phyloP scores from a whole-genome alignment of 2,797 vertebrate species.

The Acridotheres tristis region DNA sequence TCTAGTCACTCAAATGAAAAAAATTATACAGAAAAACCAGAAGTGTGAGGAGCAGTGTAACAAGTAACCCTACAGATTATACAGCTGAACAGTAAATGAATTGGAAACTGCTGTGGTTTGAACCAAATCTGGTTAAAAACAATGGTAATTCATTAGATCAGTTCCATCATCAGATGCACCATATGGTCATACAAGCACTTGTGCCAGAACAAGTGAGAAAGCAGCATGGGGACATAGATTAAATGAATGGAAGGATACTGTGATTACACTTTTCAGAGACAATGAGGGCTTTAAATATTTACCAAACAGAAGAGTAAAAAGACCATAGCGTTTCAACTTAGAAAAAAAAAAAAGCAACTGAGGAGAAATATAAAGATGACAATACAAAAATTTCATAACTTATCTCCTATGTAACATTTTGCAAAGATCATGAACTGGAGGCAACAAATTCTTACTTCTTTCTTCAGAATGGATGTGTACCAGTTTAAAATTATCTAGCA shows the following conservation, averaged over 20 bases:
- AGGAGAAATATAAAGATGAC: not conserved
- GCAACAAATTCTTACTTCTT: not conserved
- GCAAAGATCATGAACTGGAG: not conserved
- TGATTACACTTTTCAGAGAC: not conserved
- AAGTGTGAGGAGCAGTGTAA: not conserved
- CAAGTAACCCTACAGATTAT: not conserved
- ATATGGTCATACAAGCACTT: not conserved
- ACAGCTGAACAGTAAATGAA: not conserved
- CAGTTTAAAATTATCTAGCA: not conserved
- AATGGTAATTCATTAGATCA: not conserved
- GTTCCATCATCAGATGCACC: not conserved
- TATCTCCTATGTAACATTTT: not conserved
- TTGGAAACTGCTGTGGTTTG: not conserved
- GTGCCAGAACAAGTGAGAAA: not conserved
- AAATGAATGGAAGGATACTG: not conserved
- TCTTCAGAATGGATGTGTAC: not conserved
- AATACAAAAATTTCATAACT: not conserved
- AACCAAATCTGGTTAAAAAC: not conserved
- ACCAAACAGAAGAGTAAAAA: not conserved
- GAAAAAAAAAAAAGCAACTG: not conserved
- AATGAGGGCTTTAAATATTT: not conserved
- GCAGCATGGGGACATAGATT: not conserved
- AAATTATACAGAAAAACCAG: rapidly evolving
- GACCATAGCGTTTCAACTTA: not conserved
- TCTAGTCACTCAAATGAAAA: not conserved